These are phyloP conservation scores for Peromyscus californicus DNA, from an alignment of 2,113 vertebrate species.

Conservation along the genomic window DNA sequence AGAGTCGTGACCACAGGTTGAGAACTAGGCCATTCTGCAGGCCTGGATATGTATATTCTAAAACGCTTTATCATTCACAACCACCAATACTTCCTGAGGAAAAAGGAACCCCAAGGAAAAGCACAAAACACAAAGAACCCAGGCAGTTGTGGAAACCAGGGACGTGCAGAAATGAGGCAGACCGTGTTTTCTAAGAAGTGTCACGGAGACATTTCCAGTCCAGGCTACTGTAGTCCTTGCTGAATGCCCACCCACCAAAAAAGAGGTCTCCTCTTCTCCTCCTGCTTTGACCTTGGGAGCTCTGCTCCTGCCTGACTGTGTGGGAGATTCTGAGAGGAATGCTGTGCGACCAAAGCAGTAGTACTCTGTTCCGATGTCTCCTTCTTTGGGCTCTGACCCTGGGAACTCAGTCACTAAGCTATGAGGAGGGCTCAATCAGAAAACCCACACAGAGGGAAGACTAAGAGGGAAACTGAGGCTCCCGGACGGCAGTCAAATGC, in stretches of 20 bases:
- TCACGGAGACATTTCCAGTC: background rate
- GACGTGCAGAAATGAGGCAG: background rate
- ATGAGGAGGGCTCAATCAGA: background rate
- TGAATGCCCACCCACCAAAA: background rate
- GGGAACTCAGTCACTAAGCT: background rate
- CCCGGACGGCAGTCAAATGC: background rate
- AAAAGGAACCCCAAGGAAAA: background rate
- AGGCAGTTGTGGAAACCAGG: background rate
- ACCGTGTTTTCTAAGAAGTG: background rate
- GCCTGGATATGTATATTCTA: background rate
- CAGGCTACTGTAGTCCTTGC: background rate
- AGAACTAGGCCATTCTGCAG: background rate
- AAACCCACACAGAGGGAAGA: background rate
- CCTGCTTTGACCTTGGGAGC: background rate
- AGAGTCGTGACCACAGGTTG: background rate
- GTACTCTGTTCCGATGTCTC: background rate
- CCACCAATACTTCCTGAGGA: background rate
- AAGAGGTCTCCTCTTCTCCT: background rate
- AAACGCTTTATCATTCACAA: background rate
- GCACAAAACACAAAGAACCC: background rate
- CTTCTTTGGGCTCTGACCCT: background rate
- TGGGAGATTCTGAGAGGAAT: fast-evolving
- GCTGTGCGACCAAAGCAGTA: background rate
- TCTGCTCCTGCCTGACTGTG: background rate
- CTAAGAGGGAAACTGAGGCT: background rate